Evolutionary conservation across 1,140 invertebrate species (phyloP), one percentile per base, ranked within the genome.

Genomic region (Drosophila trapezifrons): DNA sequence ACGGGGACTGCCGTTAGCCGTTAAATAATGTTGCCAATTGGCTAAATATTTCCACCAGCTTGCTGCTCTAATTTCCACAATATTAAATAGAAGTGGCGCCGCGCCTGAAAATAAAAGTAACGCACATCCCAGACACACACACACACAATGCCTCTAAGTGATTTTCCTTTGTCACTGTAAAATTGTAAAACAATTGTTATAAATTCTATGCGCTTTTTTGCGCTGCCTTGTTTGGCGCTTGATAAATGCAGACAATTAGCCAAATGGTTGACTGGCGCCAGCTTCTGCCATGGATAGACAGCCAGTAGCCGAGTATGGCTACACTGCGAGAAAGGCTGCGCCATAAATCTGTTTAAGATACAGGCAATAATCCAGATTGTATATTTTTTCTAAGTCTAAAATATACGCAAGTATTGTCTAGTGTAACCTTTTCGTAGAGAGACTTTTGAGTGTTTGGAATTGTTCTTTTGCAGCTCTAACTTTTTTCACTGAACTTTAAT

Each of bases 231-330:
- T 74, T 76, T 77, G 78, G 57, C 57, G 64, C 84, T 83, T 87
- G 84, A 87, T 77, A 89, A 89, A 89, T 83, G 83, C 84, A 80
- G 80, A 83, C 83, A 89, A 89, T 89, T 87, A 87, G 84, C 84
- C 67, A 87, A 89, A 83, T 83, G 80, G 67, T 89, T 77, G 59
- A 77, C 59, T 83, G 80, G 84, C 84, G 84, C 80, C 83, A 89
- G 65, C 65, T 63, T 71, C 63, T 59, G 81, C 63, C 55, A 62
- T 15, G 65, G 69, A 58, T 71, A 72, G 65, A 71, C 66, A 72
- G 69, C 42, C 52, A 38, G 52, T 27, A 70, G 29, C 66, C 47
- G 66, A 10, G 38, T 13, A 13, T 4, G 27, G 20, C 0, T 0
- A 6, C 65, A 67, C 46, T 54, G 65, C 12, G n/a, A 43, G 38